phyloP scores from a whole-genome alignment of 2,888 invertebrate genomes.

The Gasteruption jaculator region DNA sequence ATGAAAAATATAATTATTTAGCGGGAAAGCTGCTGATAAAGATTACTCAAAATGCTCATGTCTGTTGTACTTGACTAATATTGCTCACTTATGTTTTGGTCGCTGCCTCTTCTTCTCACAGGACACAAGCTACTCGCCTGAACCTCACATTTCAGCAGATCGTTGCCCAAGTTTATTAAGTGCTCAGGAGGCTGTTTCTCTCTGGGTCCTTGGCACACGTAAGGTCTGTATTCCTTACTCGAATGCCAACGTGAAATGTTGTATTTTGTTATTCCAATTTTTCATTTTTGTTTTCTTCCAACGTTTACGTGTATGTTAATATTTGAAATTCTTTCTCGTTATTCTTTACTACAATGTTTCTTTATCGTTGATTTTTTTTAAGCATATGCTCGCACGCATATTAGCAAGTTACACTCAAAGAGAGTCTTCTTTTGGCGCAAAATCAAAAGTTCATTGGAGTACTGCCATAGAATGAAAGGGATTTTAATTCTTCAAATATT shows the following conservation, averaged over 20 bases:
- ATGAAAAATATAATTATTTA: no score
- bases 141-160: slow-evolving; percentile 51
- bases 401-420: no score
- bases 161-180: slow-evolving; percentile 74
- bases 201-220: slow-evolving; percentile 90
- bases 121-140: slow-evolving; percentile 69
- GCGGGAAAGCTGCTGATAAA: no score
- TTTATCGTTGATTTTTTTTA: slow-evolving; percentile 29
- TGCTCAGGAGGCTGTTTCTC: slow-evolving; percentile 90
- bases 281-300: slow-evolving; percentile 26
- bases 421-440: no score
- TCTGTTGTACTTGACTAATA: no score
- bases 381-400: slow-evolving; percentile 32
- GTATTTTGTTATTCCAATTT: slow-evolving; percentile 18
- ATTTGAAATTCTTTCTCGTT: slow-evolving; percentile 6
- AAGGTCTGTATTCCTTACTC: slow-evolving; percentile 65
- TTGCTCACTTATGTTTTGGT: slow-evolving; percentile 35
- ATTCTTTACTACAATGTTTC: slow-evolving; percentile 6
- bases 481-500: no score
- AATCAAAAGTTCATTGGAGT: no score
- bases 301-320: slow-evolving; percentile 19
- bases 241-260: slow-evolving; percentile 30
- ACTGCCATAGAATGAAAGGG: no score
- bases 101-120: slow-evolving; percentile 55
- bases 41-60: no score